Conservation (phyloP, 1,140 invertebrate genomes). For the Plectrocnemia conspersa region DNA sequence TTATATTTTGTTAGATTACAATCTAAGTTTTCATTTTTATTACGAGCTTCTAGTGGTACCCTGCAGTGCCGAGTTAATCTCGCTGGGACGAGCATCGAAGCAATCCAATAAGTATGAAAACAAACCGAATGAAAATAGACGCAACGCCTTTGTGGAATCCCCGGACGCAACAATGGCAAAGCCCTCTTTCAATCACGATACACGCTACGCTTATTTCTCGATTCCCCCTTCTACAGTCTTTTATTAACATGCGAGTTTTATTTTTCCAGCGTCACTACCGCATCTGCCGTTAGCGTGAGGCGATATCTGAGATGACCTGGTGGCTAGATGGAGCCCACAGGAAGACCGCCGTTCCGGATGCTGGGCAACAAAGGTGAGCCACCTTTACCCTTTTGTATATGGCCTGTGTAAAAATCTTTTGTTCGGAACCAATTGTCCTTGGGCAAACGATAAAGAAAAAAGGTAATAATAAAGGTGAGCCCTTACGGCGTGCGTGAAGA, state of each 20-base stretch:
- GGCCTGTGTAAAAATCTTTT: too few species aligned
- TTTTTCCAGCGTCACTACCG: constrained; percentile 4
- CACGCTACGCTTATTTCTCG: too few species aligned
- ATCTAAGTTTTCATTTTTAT: too few species aligned
- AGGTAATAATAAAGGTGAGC: too few species aligned
- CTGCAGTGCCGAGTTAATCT: too few species aligned
- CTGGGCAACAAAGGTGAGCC: not conserved
- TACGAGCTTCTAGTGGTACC: too few species aligned
- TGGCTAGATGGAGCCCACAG: constrained; percentile 1
- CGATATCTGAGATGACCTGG: constrained; percentile 6
- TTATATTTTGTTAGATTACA: too few species aligned
- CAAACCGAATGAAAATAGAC: not conserved
- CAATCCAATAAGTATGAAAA: too few species aligned
- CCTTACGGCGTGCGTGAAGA: too few species aligned
- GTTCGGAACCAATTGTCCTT: not conserved
- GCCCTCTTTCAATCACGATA: not conserved
- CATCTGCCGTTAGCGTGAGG: not conserved
- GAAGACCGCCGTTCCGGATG: not conserved
- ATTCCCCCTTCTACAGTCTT: not conserved
- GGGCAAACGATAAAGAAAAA: too few species aligned
- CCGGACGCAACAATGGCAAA: not conserved
- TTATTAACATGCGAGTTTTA: not conserved
- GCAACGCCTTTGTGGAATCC: not conserved
- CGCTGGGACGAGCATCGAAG: too few species aligned
- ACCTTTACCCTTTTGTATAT: not conserved